A percentile compares a stretch with the other conserved stretches of the same genome.
phyloP scores from a whole-genome alignment of 2,888 invertebrate genomes.

The Dichetophora obliterata region DNA sequence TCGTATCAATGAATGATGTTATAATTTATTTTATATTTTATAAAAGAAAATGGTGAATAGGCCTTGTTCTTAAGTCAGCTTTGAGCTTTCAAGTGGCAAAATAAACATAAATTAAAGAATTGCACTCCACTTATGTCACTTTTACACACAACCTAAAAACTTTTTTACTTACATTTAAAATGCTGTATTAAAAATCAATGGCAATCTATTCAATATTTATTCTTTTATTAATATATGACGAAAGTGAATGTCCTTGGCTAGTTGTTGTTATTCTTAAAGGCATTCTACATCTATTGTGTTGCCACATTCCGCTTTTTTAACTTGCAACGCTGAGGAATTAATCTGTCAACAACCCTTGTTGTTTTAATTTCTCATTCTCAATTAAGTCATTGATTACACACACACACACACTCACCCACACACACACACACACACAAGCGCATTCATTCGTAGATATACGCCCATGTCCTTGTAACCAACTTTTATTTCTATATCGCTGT shows the following conservation, averaged over 20 bases:
- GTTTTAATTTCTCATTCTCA: slow-evolving; percentile 40
- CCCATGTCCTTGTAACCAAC: slow-evolving; percentile 25
- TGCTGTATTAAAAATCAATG: no score
- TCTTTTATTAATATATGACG: no score
- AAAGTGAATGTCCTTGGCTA: background rate
- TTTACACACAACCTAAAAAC: no score
- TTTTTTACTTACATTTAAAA: no score
- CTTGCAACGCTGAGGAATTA: slow-evolving; percentile 22
- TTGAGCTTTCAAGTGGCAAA: no score
- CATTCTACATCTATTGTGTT: background rate
- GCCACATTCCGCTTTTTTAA: slow-evolving; percentile 13
- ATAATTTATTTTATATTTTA: no score
- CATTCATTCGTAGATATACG: background rate
- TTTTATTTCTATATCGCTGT: background rate
- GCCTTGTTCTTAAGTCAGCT: no score
- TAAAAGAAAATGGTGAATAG: no score
- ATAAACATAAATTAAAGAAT: no score
- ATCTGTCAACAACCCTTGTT: slow-evolving; percentile 31
- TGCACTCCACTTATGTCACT: no score
- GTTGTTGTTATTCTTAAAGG: background rate
- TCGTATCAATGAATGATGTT: no score
- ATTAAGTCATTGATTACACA: slow-evolving; percentile 33
- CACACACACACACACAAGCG: slow-evolving; percentile 9
- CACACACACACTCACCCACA: slow-evolving; percentile 8
- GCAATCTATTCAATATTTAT: no score